These are phyloP conservation scores for Cichlasoma orientale DNA, from an alignment of 2,797 vertebrate genomes.

Conservation along the genomic window DNA sequence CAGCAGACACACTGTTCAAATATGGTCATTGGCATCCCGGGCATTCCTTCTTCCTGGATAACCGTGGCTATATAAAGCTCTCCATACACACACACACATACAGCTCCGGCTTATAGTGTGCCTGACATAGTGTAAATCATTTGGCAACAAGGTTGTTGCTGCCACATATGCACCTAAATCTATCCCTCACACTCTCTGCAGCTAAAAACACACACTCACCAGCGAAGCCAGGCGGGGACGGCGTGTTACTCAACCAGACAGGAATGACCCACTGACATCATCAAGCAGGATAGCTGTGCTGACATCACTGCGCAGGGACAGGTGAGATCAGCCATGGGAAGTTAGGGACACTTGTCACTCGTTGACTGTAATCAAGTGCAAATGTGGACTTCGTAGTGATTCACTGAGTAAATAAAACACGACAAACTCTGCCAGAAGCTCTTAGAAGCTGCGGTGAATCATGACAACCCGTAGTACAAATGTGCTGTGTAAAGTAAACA, in stretches of 20 bases:
- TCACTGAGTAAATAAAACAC: conserved; percentile 30
- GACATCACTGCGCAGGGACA: conserved; percentile 57
- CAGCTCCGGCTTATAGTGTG: conserved; percentile 31
- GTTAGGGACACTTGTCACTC: conserved; percentile 34
- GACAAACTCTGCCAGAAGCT: background rate
- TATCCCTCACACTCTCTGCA: conserved; percentile 35
- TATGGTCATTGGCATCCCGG: conserved; percentile 78
- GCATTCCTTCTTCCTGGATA: conserved; percentile 75
- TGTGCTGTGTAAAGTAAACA: background rate
- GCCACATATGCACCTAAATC: conserved; percentile 39
- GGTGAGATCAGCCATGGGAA: conserved; percentile 59
- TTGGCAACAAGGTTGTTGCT: conserved; percentile 43
- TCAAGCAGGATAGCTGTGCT: conserved; percentile 40
- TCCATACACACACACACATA: conserved; percentile 28
- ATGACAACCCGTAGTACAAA: background rate
- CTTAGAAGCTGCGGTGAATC: conserved; percentile 4
- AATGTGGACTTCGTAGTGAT: background rate
- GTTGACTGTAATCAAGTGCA: conserved; percentile 27
- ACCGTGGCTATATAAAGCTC: conserved; percentile 74
- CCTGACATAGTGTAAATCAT: conserved; percentile 60
- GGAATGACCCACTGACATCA: conserved; percentile 73
- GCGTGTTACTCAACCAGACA: conserved; percentile 57
- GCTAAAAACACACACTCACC: conserved; percentile 46
- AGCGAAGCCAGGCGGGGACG: conserved; percentile 34
- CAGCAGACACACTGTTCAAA: conserved; percentile 69